A percentile compares a stretch with the other conserved stretches of the same genome.
phyloP scores from a whole-genome alignment of 2,113 vertebrate species.

The Terrapene triunguis region DNA sequence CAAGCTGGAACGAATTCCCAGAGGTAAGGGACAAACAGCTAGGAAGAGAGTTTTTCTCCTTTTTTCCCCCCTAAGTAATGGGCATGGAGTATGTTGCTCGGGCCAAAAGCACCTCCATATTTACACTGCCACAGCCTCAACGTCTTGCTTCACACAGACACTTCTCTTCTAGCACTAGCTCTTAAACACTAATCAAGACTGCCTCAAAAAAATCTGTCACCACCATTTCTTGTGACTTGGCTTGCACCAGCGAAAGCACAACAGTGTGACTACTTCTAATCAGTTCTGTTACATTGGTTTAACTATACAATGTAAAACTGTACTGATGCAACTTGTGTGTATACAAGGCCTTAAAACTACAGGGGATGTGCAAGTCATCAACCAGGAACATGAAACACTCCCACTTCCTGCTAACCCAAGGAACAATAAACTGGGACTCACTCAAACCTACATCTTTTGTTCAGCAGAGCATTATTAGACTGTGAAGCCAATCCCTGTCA shows the following conservation, averaged over 20 bases:
- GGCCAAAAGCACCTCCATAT: background rate
- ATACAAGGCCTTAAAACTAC: background rate
- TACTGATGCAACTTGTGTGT: background rate
- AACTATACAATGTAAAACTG: background rate
- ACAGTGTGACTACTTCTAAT: background rate
- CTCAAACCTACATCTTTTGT: background rate
- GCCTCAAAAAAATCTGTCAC: background rate
- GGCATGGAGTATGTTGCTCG: background rate
- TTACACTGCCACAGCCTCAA: fast-evolving
- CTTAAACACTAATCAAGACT: background rate
- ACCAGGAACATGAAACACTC: background rate
- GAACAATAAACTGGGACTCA: background rate
- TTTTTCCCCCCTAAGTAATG: background rate
- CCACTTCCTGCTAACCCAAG: background rate
- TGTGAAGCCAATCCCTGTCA: background rate
- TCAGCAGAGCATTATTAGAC: background rate
- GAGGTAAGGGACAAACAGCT: background rate
- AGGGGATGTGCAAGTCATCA: background rate
- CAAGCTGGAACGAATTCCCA: background rate
- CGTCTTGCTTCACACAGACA: background rate
- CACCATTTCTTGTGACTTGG: background rate
- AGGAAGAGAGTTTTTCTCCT: background rate
- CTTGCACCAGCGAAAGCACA: background rate
- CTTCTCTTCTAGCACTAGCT: background rate
- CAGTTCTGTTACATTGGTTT: background rate